Conservation (phyloP, 2,888 invertebrate genomes). For the Lithosia quadra region DNA sequence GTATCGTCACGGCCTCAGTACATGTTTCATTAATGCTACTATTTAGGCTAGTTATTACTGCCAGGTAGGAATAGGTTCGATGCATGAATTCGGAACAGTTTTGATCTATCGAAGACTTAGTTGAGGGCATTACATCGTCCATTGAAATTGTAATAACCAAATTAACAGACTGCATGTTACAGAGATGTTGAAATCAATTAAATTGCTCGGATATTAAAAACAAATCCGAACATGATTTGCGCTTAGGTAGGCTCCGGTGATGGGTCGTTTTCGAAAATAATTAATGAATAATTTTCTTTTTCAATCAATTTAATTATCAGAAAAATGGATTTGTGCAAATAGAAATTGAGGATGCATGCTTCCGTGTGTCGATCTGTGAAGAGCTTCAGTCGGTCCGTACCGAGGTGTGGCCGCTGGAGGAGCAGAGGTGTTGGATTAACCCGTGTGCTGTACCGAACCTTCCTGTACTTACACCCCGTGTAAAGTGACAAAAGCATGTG, state of each 20-base stretch:
- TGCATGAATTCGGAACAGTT: conserved; percentile 74
- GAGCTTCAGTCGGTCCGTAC: conserved; percentile 49
- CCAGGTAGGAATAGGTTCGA: conserved; percentile 72
- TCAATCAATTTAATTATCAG: conserved; percentile 38
- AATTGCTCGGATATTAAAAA: conserved; percentile 45
- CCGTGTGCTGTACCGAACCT: conserved; percentile 53
- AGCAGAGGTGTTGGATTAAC: conserved; percentile 60
- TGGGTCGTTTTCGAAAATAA: conserved; percentile 52
- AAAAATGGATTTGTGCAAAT: conserved; percentile 46
- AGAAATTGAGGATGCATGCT: conserved; percentile 65
- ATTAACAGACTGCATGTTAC: conserved; percentile 78
- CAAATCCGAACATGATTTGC: conserved; percentile 34
- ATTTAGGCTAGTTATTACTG: conserved; percentile 79
- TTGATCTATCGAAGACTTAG: conserved; percentile 46
- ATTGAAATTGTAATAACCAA: conserved; percentile 75
- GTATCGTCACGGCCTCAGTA: conserved; percentile 73
- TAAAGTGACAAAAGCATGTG: conserved; percentile 59
- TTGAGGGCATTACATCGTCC: conserved; percentile 59
- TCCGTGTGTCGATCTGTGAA: conserved; percentile 49
- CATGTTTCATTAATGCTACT: conserved; percentile 81
- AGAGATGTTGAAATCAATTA: conserved; percentile 57
- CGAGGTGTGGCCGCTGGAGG: conserved; percentile 54
- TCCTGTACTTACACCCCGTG: conserved; percentile 54
- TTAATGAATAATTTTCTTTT: conserved; percentile 36
- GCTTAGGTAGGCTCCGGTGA: conserved; percentile 70